Evolutionary conservation across 2,113 vertebrate genomes (phyloP), one percentile per base, ranked within the genome.

Genomic region (Aix galericulata): DNA sequence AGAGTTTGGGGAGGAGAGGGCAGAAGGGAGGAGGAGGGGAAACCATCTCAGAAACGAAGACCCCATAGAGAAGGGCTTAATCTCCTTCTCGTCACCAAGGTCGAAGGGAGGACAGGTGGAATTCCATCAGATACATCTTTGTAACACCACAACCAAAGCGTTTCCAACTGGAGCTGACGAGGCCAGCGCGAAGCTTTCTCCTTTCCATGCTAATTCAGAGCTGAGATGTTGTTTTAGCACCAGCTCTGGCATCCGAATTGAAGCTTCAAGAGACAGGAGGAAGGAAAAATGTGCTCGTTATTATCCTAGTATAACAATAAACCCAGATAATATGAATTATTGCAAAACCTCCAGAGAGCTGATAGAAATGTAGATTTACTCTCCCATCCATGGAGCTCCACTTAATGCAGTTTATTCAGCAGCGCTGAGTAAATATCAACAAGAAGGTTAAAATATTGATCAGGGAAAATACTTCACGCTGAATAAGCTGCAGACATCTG

Each of bases 371-470:
- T 66, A 95, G 96, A 93, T 93, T 60, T 74, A 38, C 76, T 84
- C 93, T 81, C 62, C 88, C 80, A 69, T 85, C 94, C 92, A 63
- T 36, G 63, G 81, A 83, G 88, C 91, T 89, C 59, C 72, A 71
- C 86, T 96, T 82, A 84, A 72, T 38, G 11, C 63, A 80, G 84
- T 95, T 88, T 88, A 89, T 92, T 84, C 94, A 91, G 94, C 60
- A 82, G 89, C 88, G 53, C 73, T 83, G 86, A 88, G 95, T 94
- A 96, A 97, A 96, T 92, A 97, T 48, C 91, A 96, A 96, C 74
- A 96, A 89, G 93, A 82, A 97, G 95, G 91, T 95, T 95, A 80
- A 96, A 97, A 94, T 91, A 97, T 64, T 95, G 96, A 97, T 95
- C 88, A 78, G 93, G 88, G 85, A 78, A 94, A 95, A 91, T 67